Base-by-base conservation (phyloP, 92 coral and sea anemone genomes). In the Pocillopora grandis region DNA sequence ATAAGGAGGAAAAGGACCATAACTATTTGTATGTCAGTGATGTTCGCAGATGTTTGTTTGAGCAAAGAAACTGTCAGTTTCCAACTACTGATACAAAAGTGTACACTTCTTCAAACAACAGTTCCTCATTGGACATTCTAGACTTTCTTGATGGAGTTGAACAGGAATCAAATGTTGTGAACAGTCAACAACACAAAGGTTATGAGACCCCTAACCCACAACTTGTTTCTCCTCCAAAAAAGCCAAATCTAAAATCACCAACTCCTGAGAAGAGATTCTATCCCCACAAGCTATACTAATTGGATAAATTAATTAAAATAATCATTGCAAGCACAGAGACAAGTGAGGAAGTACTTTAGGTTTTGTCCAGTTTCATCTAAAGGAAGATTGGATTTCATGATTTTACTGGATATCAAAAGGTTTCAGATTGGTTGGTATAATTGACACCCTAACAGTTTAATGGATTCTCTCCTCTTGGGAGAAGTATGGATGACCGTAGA, bases 161-260 rank as follows among this genome's bases (percentile, higher is more conserved):
- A 16, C 76, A 80, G 33, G 65, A 62, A 19, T 62, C 78, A 62
- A 59, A 72, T 31, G 9, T 82, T 48, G 71, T 42, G 63, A 21
- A 74, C 21, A 60, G 23, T 8, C 76, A 76, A 69, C 52, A 10
- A 36, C 70, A 67, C 18, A 66, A 58, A 27, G 83, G 69, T 12
- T 76, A 75, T 49, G 55, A 78, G 66, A 72, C 89, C 61, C 86
- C 89, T 11, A 72, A 85, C 35, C 58, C 76, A 37, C 62, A 35
- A 37, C 75, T 63, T 23, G 85, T 92, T 64, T 92, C 93, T 36
- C 95, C 91, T 65, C 95, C 92, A 27, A 89, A 81, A 72, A 89
- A 89, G 76, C 95, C 95, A 80, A 80, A 85, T 17, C 19, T 78
- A 12, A 89, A 89, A 55, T 89, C 90, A 35, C 89, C 89, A 18